Percentiles rank a stretch among this genome's conserved stretches.
Evolutionary conservation across 2,797 vertebrate species (phyloP).

Genomic region (Bradypus variegatus): DNA sequence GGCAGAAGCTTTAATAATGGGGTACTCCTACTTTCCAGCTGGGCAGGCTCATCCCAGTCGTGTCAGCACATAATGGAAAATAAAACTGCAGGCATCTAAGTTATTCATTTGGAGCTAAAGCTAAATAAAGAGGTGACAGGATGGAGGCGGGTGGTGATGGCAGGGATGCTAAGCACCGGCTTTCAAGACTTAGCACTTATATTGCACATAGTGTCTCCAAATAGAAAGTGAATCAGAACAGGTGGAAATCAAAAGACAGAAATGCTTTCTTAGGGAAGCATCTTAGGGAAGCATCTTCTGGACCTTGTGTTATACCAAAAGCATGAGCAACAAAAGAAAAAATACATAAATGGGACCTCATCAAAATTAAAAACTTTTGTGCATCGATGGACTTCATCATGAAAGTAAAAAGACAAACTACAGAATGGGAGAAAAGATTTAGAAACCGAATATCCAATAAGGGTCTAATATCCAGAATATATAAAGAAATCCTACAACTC

Average conservation of each 20-base stretch:
- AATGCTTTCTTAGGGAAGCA: background rate
- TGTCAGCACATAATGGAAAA: background rate
- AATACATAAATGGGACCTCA: too few species aligned
- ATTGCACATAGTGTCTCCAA: background rate
- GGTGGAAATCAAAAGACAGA: background rate
- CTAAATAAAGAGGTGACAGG: slow-evolving; percentile 44
- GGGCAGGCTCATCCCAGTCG: background rate
- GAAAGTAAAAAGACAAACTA: too few species aligned
- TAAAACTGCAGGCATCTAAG: slow-evolving; percentile 13
- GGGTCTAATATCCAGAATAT: too few species aligned
- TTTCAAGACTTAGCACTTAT: slow-evolving; percentile 17
- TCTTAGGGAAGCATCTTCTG: too few species aligned
- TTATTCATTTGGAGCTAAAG: slow-evolving; percentile 24
- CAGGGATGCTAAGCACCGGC: slow-evolving; percentile 11
- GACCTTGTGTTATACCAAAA: too few species aligned
- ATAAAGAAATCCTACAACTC: too few species aligned
- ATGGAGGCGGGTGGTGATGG: background rate
- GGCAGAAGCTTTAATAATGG: slow-evolving; percentile 6
- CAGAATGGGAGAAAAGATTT: too few species aligned
- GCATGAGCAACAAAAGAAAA: too few species aligned
- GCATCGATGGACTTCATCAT: too few species aligned
- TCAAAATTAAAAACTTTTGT: too few species aligned
- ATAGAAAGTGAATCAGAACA: background rate
- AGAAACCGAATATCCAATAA: too few species aligned
- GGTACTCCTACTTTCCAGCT: background rate